Conservation (phyloP, 2,888 invertebrate species). For the Salticus scenicus region DNA sequence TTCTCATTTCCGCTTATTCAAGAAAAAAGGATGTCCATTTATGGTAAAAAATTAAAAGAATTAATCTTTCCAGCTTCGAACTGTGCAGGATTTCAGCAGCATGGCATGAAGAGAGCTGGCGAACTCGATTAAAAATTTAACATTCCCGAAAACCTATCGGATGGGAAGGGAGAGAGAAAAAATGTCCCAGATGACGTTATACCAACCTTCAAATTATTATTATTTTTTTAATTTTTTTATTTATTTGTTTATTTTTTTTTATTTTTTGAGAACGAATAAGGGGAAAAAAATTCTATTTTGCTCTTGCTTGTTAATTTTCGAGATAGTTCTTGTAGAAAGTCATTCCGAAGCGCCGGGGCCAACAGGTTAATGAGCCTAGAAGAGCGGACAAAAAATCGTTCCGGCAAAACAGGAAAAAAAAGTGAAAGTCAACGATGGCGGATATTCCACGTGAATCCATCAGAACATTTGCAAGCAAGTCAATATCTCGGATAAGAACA, state of each 20-base stretch:
- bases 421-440: conserved; percentile 18
- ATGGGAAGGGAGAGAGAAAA: conserved; percentile 18
- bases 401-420: conserved; percentile 5
- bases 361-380: conserved; percentile 66
- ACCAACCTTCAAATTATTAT: conserved; percentile 68
- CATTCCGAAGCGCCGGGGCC: conserved; percentile 32
- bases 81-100: not conserved
- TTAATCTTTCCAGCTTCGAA: not conserved
- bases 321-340: not conserved
- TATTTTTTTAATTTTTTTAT: too few relatives aligned
- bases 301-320: conserved; percentile 18
- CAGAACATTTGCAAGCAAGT: conserved; percentile 54
- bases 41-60: too few relatives aligned
- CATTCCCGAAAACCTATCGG: not conserved
- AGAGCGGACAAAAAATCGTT: not conserved
- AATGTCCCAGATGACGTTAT: conserved; percentile 17
- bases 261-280: conserved; percentile 38
- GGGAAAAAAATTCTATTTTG: conserved; percentile 37
- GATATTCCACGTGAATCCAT: conserved; percentile 54
- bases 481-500: conserved; percentile 58
- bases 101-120: conserved; percentile 48
- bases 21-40: too few relatives aligned
- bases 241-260: too few relatives aligned
- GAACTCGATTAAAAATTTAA: conserved; percentile 64
- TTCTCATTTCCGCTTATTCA: too few relatives aligned